Evolutionary conservation across 2,797 vertebrate genomes (phyloP), one percentile per base, ranked within the genome.

Genomic region (Sorex maritimensis): DNA sequence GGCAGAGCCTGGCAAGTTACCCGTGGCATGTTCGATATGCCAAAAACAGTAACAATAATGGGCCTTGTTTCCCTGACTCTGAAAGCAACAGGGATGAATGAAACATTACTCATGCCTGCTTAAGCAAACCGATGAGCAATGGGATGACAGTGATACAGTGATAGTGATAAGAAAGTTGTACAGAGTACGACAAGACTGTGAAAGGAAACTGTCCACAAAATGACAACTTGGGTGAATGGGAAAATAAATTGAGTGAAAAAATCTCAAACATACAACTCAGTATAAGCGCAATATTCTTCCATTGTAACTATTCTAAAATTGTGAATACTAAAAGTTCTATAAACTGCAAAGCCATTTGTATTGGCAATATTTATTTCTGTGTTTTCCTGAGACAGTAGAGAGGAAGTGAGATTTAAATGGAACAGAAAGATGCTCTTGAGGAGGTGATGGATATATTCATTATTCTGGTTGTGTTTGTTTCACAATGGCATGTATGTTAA

Each of bases 211-310:
- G 13, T 69, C 67, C n/a, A 78, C 71, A n/a, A 0, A 73, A 30
- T 23, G 81, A 61, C 61, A 73, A 10, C 7, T 34, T 52, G 21
- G 0, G 11, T 10, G 7, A 67, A 58, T 86, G 23, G 21, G 26
- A 81, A 92, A 30, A 90, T 65, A 82, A 88, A 11, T 28, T 67
- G 41, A 88, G 17, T 71, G 34, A 9, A 75, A 79, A 86, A 74
- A 28, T 4, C 10, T 67, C n/a, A 1, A 17, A 85, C 23, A 69
- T 63, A 14, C 73, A 24, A 68, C 10, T 11, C 49, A 23, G 15
- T 61, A 61, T 61, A 78, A 80, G 44, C 71, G n/a, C 1, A 77
- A 0, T n/a, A 30, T 88, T 11, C 12, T 73, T 88, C 58, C 58
- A 46, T 86, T 38, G 2, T 75, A 30, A 30, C 41, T 77, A 63